Evolutionary conservation across 2,113 vertebrate species (phyloP).

Genomic region (Paramisgurnus dabryanus): DNA sequence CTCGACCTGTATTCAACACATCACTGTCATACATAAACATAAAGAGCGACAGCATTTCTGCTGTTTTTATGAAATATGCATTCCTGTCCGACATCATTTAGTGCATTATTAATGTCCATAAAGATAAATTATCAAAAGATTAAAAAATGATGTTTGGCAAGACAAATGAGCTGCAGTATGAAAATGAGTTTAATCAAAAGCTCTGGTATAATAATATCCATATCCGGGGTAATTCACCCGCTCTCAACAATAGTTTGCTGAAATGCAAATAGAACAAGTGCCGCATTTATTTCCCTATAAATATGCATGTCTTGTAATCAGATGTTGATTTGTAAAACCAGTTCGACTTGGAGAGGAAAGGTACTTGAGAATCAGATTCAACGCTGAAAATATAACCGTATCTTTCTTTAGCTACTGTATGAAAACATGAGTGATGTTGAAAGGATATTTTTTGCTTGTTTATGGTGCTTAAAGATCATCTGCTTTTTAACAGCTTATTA

Average conservation of each 20-base stretch:
- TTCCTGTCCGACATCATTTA: neutral
- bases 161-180: conserved; percentile 47
- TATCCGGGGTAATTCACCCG: conserved; percentile 65
- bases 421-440: neutral
- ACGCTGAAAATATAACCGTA: conserved; percentile 61
- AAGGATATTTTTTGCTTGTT: conserved; percentile 51
- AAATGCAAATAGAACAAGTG: conserved; percentile 70
- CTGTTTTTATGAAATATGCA: neutral
- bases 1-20: neutral
- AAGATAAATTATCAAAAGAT: too few relatives aligned
- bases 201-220: conserved; percentile 47
- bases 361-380: conserved; percentile 66
- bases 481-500: conserved; percentile 25
- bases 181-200: conserved; percentile 57
- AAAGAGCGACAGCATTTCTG: neutral
- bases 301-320: conserved; percentile 76
- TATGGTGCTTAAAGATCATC: conserved; percentile 36
- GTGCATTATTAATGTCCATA: too few relatives aligned
- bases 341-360: conserved; percentile 60
- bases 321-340: conserved; percentile 71
- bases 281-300: conserved; percentile 69
- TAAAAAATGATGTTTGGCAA: conserved; percentile 22
- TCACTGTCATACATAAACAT: neutral
- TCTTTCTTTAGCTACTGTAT: conserved; percentile 17
- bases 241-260: conserved; percentile 67